phyloP scores from a whole-genome alignment of 2,113 vertebrate species.

The Coregonus clupeaformis region DNA sequence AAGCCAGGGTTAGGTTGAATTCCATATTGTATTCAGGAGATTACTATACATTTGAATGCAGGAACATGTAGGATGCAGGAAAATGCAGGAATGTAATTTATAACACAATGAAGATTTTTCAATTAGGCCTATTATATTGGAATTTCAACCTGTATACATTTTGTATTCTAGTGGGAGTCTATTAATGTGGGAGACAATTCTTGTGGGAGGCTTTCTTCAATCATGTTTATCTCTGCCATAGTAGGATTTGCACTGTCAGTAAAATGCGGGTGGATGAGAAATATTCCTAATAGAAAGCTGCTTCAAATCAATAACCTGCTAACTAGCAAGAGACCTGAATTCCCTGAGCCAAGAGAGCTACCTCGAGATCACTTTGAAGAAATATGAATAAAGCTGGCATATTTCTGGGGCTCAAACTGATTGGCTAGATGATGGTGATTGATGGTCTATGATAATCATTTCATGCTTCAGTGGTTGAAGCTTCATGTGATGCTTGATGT shows the following conservation, averaged over 20 bases:
- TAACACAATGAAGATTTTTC: no score
- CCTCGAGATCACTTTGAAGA: background rate
- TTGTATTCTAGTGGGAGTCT: no score
- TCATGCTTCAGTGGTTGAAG: slow-evolving; percentile 21
- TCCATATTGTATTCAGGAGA: no score
- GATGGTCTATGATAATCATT: slow-evolving; percentile 43
- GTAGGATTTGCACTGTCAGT: background rate
- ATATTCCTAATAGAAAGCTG: background rate
- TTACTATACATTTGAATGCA: no score
- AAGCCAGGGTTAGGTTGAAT: no score
- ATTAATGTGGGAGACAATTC: no score
- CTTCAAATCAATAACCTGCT: background rate
- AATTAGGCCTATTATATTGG: no score
- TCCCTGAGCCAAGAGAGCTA: background rate
- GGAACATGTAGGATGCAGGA: no score
- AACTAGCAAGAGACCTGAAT: background rate
- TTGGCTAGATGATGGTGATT: slow-evolving; percentile 35
- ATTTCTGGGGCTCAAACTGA: slow-evolving; percentile 33
- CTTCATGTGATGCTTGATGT: slow-evolving; percentile 41
- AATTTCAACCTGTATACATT: no score
- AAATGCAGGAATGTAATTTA: no score
- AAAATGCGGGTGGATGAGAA: background rate
- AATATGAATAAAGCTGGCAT: background rate
- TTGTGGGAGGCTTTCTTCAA: no score
- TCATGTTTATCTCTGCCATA: no score